A percentile compares a stretch with the other conserved stretches of the same genome.
Conservation (phyloP, 2,113 vertebrate genomes). For the Brachyistius frenatus region DNA sequence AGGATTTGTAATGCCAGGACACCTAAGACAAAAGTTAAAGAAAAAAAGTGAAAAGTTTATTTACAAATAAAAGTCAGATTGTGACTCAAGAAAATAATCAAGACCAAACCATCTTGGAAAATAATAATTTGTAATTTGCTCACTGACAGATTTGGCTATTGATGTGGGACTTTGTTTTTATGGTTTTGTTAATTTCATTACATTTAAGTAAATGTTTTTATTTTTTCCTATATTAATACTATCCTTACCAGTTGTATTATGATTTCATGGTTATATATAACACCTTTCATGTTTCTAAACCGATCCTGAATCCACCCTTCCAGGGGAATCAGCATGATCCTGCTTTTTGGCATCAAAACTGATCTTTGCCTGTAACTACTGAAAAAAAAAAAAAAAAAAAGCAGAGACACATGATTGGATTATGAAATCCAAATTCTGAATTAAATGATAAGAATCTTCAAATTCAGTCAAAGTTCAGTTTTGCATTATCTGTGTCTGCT, state of each 20-base stretch:
- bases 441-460: conserved; percentile 17
- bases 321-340: conserved; percentile 54
- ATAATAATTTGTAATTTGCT: not conserved
- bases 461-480: not conserved
- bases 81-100: not conserved
- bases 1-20: no score
- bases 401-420: conserved; percentile 17
- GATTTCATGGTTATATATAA: conserved; percentile 41
- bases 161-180: not conserved
- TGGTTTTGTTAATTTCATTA: not conserved
- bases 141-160: not conserved
- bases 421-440: conserved; percentile 23
- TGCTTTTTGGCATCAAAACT: conserved; percentile 49
- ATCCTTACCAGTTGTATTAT: conserved; percentile 7
- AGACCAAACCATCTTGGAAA: no score
- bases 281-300: conserved; percentile 58
- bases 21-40: no score
- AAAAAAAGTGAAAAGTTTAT: not conserved
- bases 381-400: not conserved
- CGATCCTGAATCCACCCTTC: conserved; percentile 48
- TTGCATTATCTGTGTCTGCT: not conserved
- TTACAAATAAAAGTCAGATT: not conserved
- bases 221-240: not conserved
- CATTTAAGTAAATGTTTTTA: not conserved
- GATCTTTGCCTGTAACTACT: conserved; percentile 37